These are phyloP conservation scores for Amniataba percoides DNA, from an alignment of 2,797 vertebrate genomes.

Conservation along the genomic window DNA sequence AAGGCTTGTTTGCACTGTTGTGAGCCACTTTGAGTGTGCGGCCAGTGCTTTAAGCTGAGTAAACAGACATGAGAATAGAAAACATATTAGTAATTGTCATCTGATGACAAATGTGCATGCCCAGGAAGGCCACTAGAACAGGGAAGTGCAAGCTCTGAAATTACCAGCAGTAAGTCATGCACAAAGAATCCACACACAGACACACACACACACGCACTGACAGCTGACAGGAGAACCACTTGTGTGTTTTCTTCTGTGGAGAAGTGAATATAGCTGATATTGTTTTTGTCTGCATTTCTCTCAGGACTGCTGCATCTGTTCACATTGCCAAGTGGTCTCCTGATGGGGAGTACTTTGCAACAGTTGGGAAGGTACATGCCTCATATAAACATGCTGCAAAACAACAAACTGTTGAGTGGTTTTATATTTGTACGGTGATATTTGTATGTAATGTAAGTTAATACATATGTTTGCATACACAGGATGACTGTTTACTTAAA, in stretches of 20 bases:
- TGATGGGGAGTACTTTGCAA: slow-evolving; percentile 98
- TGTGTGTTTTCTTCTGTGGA: slow-evolving; percentile 6
- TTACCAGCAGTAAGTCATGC: neutral
- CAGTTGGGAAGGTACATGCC: slow-evolving; percentile 92
- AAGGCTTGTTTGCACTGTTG: slow-evolving; percentile 6
- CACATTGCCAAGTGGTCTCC: slow-evolving; percentile 97
- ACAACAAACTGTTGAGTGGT: neutral
- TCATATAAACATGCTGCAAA: neutral
- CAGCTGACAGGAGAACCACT: slow-evolving; percentile 8
- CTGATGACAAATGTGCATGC: slow-evolving; percentile 52
- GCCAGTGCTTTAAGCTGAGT: slow-evolving; percentile 35
- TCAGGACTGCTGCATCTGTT: slow-evolving; percentile 92
- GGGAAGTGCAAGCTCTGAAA: slow-evolving; percentile 50
- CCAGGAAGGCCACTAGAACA: slow-evolving; percentile 25
- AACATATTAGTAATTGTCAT: slow-evolving; percentile 51
- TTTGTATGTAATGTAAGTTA: neutral
- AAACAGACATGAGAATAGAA: slow-evolving; percentile 40
- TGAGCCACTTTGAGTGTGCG: slow-evolving; percentile 18
- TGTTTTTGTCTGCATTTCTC: slow-evolving; percentile 52
- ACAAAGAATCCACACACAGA: slow-evolving; percentile 2
- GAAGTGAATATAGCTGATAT: slow-evolving; percentile 62
- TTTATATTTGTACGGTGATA: neutral
- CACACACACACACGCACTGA: neutral
- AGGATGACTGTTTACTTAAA: slow-evolving; percentile 98
- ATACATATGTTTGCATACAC: slow-evolving; percentile 30